A percentile compares a stretch with the other conserved stretches of the same genome.
phyloP scores from a whole-genome alignment of 2,888 invertebrate genomes.

The Meta bourneti region DNA sequence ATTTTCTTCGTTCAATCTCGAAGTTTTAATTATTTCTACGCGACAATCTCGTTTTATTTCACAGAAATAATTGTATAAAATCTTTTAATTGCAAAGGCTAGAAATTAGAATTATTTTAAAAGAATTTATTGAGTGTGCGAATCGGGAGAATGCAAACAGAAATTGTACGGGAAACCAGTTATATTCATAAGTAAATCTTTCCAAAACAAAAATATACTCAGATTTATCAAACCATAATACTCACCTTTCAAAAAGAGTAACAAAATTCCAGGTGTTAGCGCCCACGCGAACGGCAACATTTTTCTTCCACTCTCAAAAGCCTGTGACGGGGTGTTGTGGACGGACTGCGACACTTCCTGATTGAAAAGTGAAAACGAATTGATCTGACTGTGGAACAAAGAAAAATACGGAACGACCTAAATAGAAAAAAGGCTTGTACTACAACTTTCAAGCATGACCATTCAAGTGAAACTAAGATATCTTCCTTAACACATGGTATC shows the following conservation, averaged over 20 bases:
- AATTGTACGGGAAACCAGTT: too few relatives aligned
- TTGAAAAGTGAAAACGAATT: constrained; percentile 66
- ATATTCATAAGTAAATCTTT: too few relatives aligned
- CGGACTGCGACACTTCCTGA: constrained; percentile 56
- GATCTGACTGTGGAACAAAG: constrained; percentile 39
- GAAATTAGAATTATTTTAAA: too few relatives aligned
- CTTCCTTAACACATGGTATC: constrained; percentile 18
- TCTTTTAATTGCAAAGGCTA: too few relatives aligned
- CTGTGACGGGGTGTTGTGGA: neutral
- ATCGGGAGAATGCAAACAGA: too few relatives aligned
- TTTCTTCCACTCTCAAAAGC: neutral
- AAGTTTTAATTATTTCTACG: too few relatives aligned
- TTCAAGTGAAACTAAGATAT: constrained; percentile 53
- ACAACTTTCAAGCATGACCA: constrained; percentile 50
- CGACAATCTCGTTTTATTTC: too few relatives aligned
- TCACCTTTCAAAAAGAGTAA: constrained; percentile 43
- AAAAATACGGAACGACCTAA: constrained; percentile 61
- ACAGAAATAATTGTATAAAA: too few relatives aligned
- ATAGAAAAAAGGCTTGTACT: constrained; percentile 50
- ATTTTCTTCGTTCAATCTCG: too few relatives aligned
- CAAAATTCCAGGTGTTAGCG: constrained; percentile 7
- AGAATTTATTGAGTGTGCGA: too few relatives aligned
- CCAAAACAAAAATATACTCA: too few relatives aligned
- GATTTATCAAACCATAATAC: neutral
- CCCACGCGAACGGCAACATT: constrained; percentile 27